These are phyloP conservation scores for Caenorhabditis virilis DNA, from an alignment of 2,888 invertebrate species.

Conservation along the genomic window DNA sequence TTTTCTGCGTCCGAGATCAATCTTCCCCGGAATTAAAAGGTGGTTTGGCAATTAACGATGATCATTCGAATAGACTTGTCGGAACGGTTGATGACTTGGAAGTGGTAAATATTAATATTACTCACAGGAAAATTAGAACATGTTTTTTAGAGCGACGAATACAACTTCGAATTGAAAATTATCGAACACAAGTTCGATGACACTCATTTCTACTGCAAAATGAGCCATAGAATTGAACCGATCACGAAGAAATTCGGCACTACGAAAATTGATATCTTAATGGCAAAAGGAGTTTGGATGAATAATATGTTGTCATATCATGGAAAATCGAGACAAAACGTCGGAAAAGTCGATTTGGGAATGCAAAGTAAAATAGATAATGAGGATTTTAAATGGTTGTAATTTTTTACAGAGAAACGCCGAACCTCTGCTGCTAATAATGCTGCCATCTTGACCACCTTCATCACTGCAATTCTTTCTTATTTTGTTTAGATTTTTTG, in stretches of 20 bases:
- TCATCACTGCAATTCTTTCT: no score
- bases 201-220: conserved; percentile 18
- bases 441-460: no score
- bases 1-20: conserved; percentile 22
- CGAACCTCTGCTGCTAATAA: no score
- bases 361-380: neutral
- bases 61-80: conserved; percentile 15
- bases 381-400: no score
- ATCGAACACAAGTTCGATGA: conserved; percentile 15
- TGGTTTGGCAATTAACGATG: conserved; percentile 15
- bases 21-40: no score
- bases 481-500: no score
- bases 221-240: conserved; percentile 14
- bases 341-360: conserved; percentile 1
- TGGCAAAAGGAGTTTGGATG: conserved; percentile 26
- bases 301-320: conserved; percentile 16
- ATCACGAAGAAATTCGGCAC: conserved; percentile 19
- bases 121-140: conserved; percentile 10
- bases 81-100: conserved; percentile 11
- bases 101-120: neutral
- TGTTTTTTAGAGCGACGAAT: no score
- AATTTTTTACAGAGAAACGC: no score
- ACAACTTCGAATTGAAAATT: conserved; percentile 10
- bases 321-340: conserved; percentile 13
- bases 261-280: conserved; percentile 18